phyloP scores from a whole-genome alignment of 2,113 vertebrate species.

The Cyanistes caeruleus region DNA sequence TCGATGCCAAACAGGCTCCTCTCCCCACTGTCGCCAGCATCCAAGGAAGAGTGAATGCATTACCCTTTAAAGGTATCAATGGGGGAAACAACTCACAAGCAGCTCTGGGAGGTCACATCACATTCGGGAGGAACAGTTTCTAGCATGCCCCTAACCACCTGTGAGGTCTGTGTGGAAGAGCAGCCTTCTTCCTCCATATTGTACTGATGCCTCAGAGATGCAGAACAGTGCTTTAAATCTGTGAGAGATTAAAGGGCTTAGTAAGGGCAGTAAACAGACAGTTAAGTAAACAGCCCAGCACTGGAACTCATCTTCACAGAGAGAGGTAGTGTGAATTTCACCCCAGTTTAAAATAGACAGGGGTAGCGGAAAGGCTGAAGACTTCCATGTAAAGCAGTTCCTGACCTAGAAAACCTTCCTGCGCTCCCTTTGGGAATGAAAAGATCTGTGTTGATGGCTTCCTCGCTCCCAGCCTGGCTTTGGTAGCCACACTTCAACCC shows the following conservation, averaged over 20 bases:
- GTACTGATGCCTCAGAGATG: conserved; percentile 29
- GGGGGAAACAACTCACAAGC: conserved; percentile 22
- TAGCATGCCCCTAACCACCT: neutral
- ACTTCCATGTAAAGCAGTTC: conserved; percentile 25
- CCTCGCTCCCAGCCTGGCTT: conserved; percentile 33
- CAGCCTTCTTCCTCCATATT: neutral
- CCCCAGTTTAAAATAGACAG: conserved; percentile 56
- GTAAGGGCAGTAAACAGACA: conserved; percentile 66
- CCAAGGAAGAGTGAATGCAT: neutral
- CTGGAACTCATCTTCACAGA: conserved; percentile 60
- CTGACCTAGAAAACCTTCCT: conserved; percentile 46
- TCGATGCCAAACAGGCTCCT: neutral
- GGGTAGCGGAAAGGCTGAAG: conserved; percentile 43
- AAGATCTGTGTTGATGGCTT: conserved; percentile 21
- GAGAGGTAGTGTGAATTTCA: conserved; percentile 71
- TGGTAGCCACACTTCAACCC: conserved; percentile 49
- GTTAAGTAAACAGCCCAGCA: conserved; percentile 77
- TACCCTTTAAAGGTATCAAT: neutral
- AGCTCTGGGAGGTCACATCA: conserved; percentile 11
- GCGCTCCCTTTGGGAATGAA: conserved; percentile 29
- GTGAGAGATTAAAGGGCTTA: conserved; percentile 50
- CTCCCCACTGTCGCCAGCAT: neutral
- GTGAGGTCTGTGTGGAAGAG: neutral
- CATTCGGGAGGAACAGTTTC: neutral
- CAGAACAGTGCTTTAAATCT: conserved; percentile 35